Evolutionary conservation across 2,797 vertebrate species (phyloP).

Genomic region (Lycodopsis pacificus): DNA sequence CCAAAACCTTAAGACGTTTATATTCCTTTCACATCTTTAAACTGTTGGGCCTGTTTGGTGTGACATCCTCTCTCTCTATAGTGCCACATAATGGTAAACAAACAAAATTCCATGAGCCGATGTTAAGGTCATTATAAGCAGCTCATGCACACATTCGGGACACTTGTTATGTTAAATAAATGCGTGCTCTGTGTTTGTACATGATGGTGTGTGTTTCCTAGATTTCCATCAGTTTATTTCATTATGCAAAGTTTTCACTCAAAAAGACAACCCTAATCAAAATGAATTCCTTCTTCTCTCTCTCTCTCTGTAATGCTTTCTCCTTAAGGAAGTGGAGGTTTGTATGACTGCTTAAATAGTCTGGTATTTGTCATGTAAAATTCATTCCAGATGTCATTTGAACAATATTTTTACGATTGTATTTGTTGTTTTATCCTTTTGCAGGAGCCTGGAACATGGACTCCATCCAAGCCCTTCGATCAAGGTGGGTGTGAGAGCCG

Average conservation of each 20-base stretch:
- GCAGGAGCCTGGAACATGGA: slow-evolving; percentile 93
- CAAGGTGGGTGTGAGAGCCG: slow-evolving; percentile 87
- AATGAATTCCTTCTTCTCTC: slow-evolving; percentile 65
- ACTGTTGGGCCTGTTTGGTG: neutral
- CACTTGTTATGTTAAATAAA: slow-evolving; percentile 11
- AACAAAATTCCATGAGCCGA: neutral
- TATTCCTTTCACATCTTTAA: neutral
- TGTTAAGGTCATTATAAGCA: neutral
- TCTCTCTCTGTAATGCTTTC: slow-evolving; percentile 85
- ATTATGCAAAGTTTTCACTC: neutral
- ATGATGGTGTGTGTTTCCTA: slow-evolving; percentile 4
- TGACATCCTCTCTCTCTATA: neutral
- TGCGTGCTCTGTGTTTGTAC: slow-evolving; percentile 25
- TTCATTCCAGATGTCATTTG: slow-evolving; percentile 31
- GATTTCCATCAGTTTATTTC: slow-evolving; percentile 17
- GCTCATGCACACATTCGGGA: neutral
- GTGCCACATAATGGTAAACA: slow-evolving; percentile 1
- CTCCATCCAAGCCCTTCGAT: slow-evolving; percentile 91
- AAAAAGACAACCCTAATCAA: slow-evolving; percentile 42
- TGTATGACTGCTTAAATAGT: slow-evolving; percentile 78
- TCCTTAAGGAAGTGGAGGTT: slow-evolving; percentile 97
- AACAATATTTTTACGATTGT: slow-evolving; percentile 48
- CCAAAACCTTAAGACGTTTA: neutral
- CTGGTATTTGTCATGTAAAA: slow-evolving; percentile 26
- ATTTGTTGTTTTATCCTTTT: slow-evolving; percentile 71